These are phyloP conservation scores for Hydrochoerus hydrochaeris DNA, from an alignment of 2,113 vertebrate species.

Conservation along the genomic window DNA sequence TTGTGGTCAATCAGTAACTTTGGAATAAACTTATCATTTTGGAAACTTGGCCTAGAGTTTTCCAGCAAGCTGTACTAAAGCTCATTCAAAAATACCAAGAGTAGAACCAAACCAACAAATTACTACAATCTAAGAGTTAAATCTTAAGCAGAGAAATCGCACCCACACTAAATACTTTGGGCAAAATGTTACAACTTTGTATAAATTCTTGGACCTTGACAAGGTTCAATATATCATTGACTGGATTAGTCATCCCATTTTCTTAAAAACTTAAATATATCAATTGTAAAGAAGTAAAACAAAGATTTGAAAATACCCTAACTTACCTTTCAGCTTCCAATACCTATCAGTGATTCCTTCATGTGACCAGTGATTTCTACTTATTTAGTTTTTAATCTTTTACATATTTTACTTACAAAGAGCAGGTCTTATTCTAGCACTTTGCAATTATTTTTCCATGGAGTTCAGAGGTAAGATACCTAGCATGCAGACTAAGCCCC, in stretches of 20 bases:
- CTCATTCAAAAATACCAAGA: neutral
- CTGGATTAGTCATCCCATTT: neutral
- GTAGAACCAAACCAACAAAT: conserved; percentile 18
- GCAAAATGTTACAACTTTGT: neutral
- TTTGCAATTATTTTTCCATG: conserved; percentile 7
- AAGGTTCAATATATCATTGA: conserved; percentile 17
- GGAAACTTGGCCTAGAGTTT: conserved; percentile 29
- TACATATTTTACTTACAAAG: neutral
- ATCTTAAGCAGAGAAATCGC: neutral
- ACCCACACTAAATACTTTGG: neutral
- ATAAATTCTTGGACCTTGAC: neutral
- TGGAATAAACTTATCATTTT: conserved; percentile 30
- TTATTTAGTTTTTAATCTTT: neutral
- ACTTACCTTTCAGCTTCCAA: neutral
- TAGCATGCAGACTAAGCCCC: neutral
- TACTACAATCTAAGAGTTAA: neutral
- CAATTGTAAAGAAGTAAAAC: neutral
- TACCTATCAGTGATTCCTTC: neutral
- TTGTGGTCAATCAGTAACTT: conserved; percentile 8
- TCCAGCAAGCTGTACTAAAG: neutral
- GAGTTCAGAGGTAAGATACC: too few species aligned
- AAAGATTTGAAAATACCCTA: conserved; percentile 35
- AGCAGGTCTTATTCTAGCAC: neutral
- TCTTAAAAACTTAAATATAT: conserved; percentile 1
- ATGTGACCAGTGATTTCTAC: neutral